A percentile compares a stretch with the other conserved stretches of the same genome.
Evolutionary conservation across 1,140 invertebrate species (phyloP).

Genomic region (Brachionus manjavacas): DNA sequence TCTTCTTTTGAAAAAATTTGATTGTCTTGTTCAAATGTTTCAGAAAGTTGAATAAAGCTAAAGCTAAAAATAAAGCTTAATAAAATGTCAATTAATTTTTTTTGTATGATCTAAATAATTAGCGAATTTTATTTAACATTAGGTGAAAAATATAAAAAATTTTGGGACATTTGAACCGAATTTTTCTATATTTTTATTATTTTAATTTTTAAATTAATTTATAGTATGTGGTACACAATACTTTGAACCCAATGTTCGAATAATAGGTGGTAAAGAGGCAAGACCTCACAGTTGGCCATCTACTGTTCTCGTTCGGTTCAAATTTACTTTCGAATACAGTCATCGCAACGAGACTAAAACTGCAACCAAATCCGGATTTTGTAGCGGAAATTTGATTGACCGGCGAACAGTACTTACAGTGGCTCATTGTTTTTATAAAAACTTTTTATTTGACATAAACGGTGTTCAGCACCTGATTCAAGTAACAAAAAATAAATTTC

Average conservation of each 20-base stretch:
- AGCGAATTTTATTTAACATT: too few relatives aligned
- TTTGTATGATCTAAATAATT: too few relatives aligned
- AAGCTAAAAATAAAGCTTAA: too few relatives aligned
- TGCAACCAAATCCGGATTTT: constrained; percentile 50
- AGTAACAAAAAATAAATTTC: neutral
- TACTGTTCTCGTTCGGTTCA: neutral
- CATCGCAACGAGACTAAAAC: neutral
- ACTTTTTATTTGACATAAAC: neutral
- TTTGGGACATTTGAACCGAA: too few relatives aligned
- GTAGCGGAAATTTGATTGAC: constrained; percentile 71
- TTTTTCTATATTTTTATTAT: neutral
- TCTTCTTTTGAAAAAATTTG: too few relatives aligned
- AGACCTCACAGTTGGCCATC: constrained; percentile 27
- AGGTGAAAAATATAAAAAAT: too few relatives aligned
- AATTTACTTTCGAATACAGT: neutral
- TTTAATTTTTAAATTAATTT: neutral
- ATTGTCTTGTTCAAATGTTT: too few relatives aligned
- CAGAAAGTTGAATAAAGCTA: too few relatives aligned
- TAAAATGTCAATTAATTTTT: too few relatives aligned
- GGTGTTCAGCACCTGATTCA: neutral
- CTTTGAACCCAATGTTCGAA: neutral
- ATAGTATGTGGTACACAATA: constrained; percentile 2
- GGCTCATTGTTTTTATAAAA: constrained; percentile 63
- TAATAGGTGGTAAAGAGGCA: constrained; percentile 8
- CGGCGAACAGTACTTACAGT: constrained; percentile 70